phyloP scores from a whole-genome alignment of 2,113 vertebrate species.

The Hucho hucho region DNA sequence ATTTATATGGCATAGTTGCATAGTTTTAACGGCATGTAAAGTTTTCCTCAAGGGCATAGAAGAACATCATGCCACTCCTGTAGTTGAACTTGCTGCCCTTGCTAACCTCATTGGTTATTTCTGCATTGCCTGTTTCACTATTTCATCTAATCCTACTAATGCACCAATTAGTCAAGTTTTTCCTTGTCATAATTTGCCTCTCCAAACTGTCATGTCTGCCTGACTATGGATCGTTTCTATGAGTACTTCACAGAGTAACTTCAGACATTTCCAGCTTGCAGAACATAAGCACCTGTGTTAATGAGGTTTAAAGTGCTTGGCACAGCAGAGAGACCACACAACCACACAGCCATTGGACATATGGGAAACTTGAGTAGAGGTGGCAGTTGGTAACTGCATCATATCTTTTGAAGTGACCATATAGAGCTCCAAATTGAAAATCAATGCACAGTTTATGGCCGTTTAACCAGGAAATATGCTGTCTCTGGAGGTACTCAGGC shows the following conservation, averaged over 20 bases:
- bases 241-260: no score
- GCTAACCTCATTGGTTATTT: neutral
- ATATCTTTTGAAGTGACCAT: constrained; percentile 36
- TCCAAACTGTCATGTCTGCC: no score
- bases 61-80: constrained; percentile 21
- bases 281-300: no score
- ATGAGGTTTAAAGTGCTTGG: neutral
- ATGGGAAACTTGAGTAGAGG: constrained; percentile 35
- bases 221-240: no score
- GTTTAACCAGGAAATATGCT: constrained; percentile 45
- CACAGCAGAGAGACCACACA: neutral
- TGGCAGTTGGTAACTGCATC: constrained; percentile 37
- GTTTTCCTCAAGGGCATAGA: constrained; percentile 32
- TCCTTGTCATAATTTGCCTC: no score
- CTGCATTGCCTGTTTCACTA: neutral
- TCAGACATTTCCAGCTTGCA: no score
- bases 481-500: constrained; percentile 17
- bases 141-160: no score
- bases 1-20: constrained; percentile 51
- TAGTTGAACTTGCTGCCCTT: constrained; percentile 53
- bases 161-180: no score
- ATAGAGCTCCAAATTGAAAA: constrained; percentile 54
- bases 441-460: constrained; percentile 51
- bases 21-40: constrained; percentile 45
- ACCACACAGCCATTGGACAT: constrained; percentile 18